Conservation (phyloP, 1,140 invertebrate genomes). For the Conus ventricosus region DNA sequence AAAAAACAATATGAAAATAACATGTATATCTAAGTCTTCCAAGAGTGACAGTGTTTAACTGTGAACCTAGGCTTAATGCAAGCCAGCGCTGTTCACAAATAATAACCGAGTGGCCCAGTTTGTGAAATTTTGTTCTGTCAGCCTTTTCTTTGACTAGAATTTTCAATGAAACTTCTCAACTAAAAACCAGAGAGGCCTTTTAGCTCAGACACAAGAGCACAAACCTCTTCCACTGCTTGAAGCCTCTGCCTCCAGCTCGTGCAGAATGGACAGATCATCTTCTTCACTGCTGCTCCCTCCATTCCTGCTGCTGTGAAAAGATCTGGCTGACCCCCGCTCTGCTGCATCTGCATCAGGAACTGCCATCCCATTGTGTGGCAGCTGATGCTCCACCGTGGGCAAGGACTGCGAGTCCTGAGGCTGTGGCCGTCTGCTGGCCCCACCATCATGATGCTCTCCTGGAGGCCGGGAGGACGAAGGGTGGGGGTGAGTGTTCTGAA, state of each 20-base stretch:
- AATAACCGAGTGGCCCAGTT: too few species aligned
- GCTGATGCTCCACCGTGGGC: neutral
- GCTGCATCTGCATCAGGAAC: neutral
- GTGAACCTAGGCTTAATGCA: too few species aligned
- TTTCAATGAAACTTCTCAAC: too few species aligned
- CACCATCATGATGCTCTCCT: neutral
- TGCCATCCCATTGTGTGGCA: neutral
- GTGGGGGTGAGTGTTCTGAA: conserved; percentile 5
- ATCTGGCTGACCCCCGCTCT: conserved; percentile 15
- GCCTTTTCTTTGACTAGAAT: too few species aligned
- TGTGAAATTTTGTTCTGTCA: too few species aligned
- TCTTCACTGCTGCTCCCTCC: conserved; percentile 31
- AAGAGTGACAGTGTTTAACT: too few species aligned
- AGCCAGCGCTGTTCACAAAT: too few species aligned
- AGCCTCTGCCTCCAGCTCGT: conserved; percentile 39
- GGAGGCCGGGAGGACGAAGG: neutral
- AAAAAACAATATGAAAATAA: too few species aligned
- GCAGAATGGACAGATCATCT: conserved; percentile 44
- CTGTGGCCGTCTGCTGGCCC: neutral
- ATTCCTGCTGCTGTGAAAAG: conserved; percentile 14
- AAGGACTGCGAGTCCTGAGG: neutral
- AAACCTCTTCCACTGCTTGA: neutral
- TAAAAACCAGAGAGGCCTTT: too few species aligned
- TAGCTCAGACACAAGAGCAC: neutral
- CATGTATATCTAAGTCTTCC: too few species aligned